Evolutionary conservation across 2,888 invertebrate species (phyloP).

Genomic region (Strigamia maritima): DNA sequence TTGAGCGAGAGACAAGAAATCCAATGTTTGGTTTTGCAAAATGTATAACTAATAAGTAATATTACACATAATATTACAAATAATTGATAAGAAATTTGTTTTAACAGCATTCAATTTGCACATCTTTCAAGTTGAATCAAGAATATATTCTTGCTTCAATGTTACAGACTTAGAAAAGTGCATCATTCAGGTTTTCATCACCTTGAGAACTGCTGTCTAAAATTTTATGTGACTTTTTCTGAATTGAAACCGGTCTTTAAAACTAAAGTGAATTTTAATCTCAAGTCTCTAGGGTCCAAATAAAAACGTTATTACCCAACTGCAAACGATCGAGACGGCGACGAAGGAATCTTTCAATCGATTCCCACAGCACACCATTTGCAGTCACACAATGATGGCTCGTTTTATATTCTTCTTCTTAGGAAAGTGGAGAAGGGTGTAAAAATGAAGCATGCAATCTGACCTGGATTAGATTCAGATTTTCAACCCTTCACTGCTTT

Average conservation of each 20-base stretch:
- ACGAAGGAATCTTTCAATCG: conserved; percentile 23
- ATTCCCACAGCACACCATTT: conserved; percentile 23
- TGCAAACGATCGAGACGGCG: conserved; percentile 23
- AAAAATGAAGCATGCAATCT: conserved; percentile 18
- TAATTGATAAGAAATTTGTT: too few species aligned
- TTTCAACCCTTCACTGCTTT: conserved; percentile 3
- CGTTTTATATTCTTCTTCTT: conserved; percentile 19
- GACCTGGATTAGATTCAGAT: conserved; percentile 23
- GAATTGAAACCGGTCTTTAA: background rate
- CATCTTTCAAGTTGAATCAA: too few species aligned
- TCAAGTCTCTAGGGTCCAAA: conserved; percentile 9
- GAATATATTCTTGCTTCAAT: background rate
- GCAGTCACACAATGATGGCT: conserved; percentile 10
- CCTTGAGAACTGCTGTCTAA: background rate
- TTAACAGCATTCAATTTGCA: too few species aligned
- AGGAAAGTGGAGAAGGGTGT: background rate
- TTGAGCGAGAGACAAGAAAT: background rate
- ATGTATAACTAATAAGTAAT: too few species aligned
- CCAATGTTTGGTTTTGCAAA: too few species aligned
- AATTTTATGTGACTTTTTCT: conserved; percentile 6
- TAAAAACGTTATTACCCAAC: conserved; percentile 19
- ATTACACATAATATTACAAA: too few species aligned
- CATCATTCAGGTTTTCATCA: background rate
- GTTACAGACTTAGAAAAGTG: background rate
- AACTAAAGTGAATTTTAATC: conserved; percentile 23